Evolutionary conservation across 23 tunicate species (phyloP).

Genomic region (Aplidium turbinatum): DNA sequence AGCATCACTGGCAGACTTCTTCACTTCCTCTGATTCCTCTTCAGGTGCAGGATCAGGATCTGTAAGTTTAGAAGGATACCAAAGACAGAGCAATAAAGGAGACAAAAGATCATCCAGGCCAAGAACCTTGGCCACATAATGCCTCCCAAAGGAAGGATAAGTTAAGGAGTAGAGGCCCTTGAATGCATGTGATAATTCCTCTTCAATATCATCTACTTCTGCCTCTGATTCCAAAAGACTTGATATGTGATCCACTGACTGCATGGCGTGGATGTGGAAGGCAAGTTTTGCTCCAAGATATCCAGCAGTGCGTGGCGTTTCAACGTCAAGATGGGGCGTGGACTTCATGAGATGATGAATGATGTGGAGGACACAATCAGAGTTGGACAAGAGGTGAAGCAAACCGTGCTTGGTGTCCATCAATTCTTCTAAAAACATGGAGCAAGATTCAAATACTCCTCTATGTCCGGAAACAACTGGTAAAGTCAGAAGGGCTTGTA

Average conservation of each 20-base stretch:
- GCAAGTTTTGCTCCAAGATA: constrained; percentile 67
- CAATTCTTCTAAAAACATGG: constrained; percentile 44
- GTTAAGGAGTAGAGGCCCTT: constrained; percentile 58
- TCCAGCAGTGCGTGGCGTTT: constrained; percentile 55
- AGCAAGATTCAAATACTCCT: constrained; percentile 41
- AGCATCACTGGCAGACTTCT: not conserved
- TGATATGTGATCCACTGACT: constrained; percentile 67
- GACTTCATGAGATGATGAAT: constrained; percentile 66
- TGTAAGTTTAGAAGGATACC: constrained; percentile 35
- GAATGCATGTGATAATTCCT: constrained; percentile 50
- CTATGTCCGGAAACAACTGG: constrained; percentile 74
- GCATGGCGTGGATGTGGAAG: constrained; percentile 59
- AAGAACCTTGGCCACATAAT: constrained; percentile 46
- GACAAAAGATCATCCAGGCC: constrained; percentile 46
- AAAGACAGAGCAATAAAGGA: constrained; percentile 47
- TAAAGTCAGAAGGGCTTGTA: constrained; percentile 59
- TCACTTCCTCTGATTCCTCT: constrained; percentile 3
- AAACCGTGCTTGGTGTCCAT: constrained; percentile 53
- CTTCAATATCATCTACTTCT: constrained; percentile 37
- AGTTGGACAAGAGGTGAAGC: constrained; percentile 57
- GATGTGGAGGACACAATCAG: constrained; percentile 38
- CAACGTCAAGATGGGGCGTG: constrained; percentile 51
- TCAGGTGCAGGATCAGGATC: constrained; percentile 42
- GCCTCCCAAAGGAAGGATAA: constrained; percentile 55
- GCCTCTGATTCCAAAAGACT: constrained; percentile 40